These are phyloP conservation scores for Omphaloscelis lunosa DNA, from an alignment of 2,888 invertebrate species.

Conservation along the genomic window DNA sequence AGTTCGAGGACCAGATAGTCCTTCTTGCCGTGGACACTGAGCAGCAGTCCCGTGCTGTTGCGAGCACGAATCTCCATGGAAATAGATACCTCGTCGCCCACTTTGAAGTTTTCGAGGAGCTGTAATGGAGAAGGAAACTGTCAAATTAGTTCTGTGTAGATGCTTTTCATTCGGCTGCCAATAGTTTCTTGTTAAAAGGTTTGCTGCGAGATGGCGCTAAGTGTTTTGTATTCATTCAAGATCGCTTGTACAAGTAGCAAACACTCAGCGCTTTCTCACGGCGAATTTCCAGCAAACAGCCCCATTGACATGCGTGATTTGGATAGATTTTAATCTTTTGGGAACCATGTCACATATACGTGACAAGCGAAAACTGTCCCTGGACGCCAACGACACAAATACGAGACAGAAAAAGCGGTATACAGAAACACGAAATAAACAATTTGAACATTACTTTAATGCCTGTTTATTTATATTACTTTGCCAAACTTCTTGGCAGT, in stretches of 20 bases:
- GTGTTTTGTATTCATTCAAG: background rate
- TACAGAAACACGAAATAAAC: too few relatives aligned
- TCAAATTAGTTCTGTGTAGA: background rate
- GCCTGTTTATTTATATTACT: too few relatives aligned
- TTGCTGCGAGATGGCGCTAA: too few relatives aligned
- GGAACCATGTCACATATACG: too few relatives aligned
- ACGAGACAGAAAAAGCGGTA: too few relatives aligned
- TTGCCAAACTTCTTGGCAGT: too few relatives aligned
- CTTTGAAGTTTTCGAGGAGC: slow-evolving; percentile 93
- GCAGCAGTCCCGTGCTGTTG: slow-evolving; percentile 95
- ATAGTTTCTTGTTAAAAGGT: background rate
- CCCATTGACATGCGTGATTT: background rate
- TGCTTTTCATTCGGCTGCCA: background rate
- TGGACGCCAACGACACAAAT: too few relatives aligned
- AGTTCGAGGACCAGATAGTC: slow-evolving; percentile 97
- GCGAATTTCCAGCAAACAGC: background rate
- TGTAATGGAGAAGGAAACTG: slow-evolving; percentile 58
- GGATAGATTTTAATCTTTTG: too few relatives aligned
- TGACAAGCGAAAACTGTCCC: too few relatives aligned
- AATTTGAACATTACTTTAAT: too few relatives aligned
- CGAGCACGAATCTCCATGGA: slow-evolving; percentile 97
- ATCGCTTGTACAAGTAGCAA: background rate
- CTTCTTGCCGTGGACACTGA: slow-evolving; percentile 95
- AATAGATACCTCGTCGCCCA: slow-evolving; percentile 95
- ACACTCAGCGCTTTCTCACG: background rate